phyloP scores from a whole-genome alignment of 2,888 invertebrate species.

The Dasysyrphus albostriatus region DNA sequence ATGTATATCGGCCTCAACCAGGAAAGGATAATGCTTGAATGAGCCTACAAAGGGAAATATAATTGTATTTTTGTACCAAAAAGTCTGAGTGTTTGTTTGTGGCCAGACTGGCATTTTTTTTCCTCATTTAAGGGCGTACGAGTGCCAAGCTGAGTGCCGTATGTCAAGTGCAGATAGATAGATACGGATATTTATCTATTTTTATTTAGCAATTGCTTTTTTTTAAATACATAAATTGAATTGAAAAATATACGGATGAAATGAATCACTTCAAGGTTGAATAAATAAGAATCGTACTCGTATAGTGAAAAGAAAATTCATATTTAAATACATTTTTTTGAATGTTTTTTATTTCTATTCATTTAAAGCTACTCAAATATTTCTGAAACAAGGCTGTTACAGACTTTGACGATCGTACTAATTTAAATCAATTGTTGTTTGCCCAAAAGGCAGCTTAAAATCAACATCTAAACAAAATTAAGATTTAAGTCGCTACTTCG shows the following conservation, averaged over 20 bases:
- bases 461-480: no score
- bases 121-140: not conserved
- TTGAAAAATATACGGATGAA: conserved; percentile 1
- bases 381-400: no score
- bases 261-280: conserved; percentile 18
- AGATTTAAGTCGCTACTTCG: no score
- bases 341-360: no score
- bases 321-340: not conserved
- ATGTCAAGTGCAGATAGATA: not conserved
- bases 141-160: not conserved
- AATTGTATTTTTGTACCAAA: conserved; percentile 47
- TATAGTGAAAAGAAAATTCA: not conserved
- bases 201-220: not conserved
- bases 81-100: conserved; percentile 52
- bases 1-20: conserved; percentile 6
- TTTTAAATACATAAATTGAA: not conserved
- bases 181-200: not conserved
- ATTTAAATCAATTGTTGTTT: no score
- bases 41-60: conserved; percentile 49
- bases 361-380: no score
- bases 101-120: conserved; percentile 43
- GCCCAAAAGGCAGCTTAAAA: no score
- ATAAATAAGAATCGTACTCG: not conserved
- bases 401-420: no score
- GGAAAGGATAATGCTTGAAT: conserved; percentile 32